Percentiles rank a stretch among this genome's conserved stretches.
These are phyloP conservation scores for Pipistrellus kuhlii DNA, from an alignment of 2,797 vertebrate genomes.

Conservation along the genomic window DNA sequence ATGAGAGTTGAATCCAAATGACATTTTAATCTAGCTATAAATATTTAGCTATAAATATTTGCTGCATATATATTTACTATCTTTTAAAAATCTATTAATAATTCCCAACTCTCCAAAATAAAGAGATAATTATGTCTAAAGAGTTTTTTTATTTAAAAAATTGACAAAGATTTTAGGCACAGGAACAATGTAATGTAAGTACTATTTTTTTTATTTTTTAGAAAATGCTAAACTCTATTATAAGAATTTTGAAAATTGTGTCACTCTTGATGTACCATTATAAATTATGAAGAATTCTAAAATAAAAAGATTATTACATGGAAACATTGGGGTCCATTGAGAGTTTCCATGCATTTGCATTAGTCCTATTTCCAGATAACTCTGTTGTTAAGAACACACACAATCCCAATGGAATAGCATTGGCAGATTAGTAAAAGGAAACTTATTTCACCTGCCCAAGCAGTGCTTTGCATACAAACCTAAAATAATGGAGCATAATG, in stretches of 20 bases:
- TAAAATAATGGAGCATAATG: background rate
- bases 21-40: background rate
- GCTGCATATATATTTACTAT: background rate
- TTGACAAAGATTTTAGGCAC: background rate
- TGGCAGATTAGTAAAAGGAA: background rate
- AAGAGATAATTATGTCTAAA: slow-evolving; percentile 24
- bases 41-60: background rate
- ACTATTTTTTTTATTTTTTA: background rate
- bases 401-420: background rate
- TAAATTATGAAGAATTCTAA: background rate
- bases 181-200: background rate
- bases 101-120: background rate
- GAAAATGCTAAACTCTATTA: background rate
- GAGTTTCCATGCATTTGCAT: background rate
- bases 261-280: background rate
- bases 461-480: background rate
- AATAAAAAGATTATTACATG: background rate
- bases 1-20: background rate
- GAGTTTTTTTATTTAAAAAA: slow-evolving; percentile 11
- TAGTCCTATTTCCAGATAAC: background rate
- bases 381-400: background rate
- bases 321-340: background rate
- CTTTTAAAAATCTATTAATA: background rate
- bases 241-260: background rate
- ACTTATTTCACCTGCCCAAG: background rate